Evolutionary conservation across 2,113 vertebrate genomes (phyloP).

Genomic region (Rhegmatorhina hoffmannsi): DNA sequence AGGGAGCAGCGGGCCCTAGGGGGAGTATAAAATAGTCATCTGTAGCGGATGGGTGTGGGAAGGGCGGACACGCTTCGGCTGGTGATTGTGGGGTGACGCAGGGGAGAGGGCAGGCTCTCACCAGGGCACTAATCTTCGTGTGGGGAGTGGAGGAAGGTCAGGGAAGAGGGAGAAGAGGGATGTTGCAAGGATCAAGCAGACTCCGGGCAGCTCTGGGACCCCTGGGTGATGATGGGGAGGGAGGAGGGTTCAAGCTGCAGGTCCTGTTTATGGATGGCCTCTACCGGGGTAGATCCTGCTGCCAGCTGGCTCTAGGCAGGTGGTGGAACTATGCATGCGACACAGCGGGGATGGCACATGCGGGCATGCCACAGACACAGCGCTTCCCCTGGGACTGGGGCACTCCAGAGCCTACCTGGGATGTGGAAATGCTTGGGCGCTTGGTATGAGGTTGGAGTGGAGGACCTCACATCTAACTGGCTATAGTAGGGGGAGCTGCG

Average conservation of each 20-base stretch:
- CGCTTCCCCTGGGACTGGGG: background rate
- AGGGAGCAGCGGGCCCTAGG: slow-evolving; percentile 69
- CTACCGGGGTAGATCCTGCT: slow-evolving; percentile 39
- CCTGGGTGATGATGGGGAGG: background rate
- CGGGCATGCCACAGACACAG: slow-evolving; percentile 63
- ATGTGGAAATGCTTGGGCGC: slow-evolving; percentile 99
- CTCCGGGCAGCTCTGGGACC: background rate
- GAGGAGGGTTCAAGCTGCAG: slow-evolving; percentile 45
- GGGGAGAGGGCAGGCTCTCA: background rate
- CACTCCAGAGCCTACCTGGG: slow-evolving; percentile 90
- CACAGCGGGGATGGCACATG: slow-evolving; percentile 51
- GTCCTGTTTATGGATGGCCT: slow-evolving; percentile 74
- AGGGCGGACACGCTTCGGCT: background rate
- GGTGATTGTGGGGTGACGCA: background rate
- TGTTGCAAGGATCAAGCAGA: background rate
- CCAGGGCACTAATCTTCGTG: background rate
- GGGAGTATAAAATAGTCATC: slow-evolving; percentile 73
- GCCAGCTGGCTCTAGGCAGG: slow-evolving; percentile 63
- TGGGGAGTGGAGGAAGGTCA: background rate
- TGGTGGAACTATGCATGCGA: slow-evolving; percentile 49
- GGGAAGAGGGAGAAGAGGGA: background rate
- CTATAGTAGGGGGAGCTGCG: slow-evolving; percentile 98
- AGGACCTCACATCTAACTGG: slow-evolving; percentile 93
- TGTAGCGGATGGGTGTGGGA: background rate
- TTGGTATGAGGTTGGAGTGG: slow-evolving; percentile 95